Evolutionary conservation across 2,888 invertebrate genomes (phyloP), one percentile per base, ranked within the genome.

Genomic region (Drosophila nr. perissopoda): DNA sequence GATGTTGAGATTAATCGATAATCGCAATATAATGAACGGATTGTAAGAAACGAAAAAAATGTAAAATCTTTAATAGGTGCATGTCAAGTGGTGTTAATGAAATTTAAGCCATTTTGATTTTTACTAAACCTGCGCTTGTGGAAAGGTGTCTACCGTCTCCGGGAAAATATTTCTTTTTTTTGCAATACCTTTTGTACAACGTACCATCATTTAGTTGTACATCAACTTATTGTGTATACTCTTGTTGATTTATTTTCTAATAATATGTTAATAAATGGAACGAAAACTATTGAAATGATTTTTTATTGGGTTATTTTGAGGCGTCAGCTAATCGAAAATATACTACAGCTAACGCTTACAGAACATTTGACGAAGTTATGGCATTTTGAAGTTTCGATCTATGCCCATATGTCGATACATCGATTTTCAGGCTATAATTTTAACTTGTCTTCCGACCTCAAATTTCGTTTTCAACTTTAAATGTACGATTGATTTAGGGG

Each of bases 1-100:
- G 65, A 71, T 66, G 52, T 75, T 69, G 42, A 79, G 80, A 80
- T 72, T 72, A 69, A 54, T 29, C 11, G 57, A 25, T 71, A 78
- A 75, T 75, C 76, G 60, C 21, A 57, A 54, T 63, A 54, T 68
- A 71, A 78, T 74, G 27, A 52, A 42, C 16, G 21, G 54, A 76
- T 71, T 34, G 34, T 67, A 64, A 67, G 59, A 36, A 36, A 61
- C 62, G n/a, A 53, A 65, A 49, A 57, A 25, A 48, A 54, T 59
- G 49, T 27, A 4, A 38, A 48, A 31, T 34, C 11, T 33, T 18
- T 25, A 25, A 21, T 27, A 6, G n/a, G 13, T 48, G 18, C 16
- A n/a, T n/a, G n/a, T 40, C 4, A 10, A 40, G 1, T 11, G 4
- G 40, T n/a, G n/a, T n/a, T n/a, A n/a, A 40, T 40, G n/a, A 11